These are phyloP conservation scores for Chymomyza procnemis DNA, from an alignment of 2,888 invertebrate genomes.

Conservation along the genomic window DNA sequence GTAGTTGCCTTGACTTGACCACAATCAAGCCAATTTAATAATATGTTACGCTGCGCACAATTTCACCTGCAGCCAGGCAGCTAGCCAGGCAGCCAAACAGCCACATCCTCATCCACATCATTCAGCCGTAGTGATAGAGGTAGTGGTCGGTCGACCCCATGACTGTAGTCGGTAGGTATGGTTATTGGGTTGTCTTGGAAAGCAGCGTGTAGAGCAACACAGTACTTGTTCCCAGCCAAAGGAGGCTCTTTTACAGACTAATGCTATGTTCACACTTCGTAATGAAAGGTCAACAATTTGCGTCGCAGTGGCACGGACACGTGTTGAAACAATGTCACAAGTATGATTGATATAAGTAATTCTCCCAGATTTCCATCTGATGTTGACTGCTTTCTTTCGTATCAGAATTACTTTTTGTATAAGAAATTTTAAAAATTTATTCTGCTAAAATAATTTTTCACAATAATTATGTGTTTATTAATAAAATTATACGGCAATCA, in stretches of 20 bases:
- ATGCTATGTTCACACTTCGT: no score
- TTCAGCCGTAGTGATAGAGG: neutral
- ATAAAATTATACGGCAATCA: no score
- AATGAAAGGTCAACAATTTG: no score
- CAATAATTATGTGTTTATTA: no score
- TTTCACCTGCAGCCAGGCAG: constrained; percentile 54
- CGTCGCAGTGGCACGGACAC: no score
- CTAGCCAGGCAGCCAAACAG: neutral
- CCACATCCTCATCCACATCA: neutral
- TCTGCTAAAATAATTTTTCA: no score
- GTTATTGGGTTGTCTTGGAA: neutral
- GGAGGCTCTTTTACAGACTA: neutral
- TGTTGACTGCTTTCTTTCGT: no score
- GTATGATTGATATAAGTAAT: no score
- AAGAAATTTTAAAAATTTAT: no score
- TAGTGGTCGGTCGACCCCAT: neutral
- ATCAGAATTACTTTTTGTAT: no score
- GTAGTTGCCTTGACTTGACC: constrained; percentile 44
- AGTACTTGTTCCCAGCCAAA: neutral
- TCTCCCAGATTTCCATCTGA: no score
- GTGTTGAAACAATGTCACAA: no score
- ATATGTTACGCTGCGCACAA: constrained; percentile 69
- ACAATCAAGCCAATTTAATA: constrained; percentile 70
- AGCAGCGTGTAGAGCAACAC: neutral
- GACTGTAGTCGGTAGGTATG: constrained; percentile 17